Base-by-base conservation (phyloP, 1,140 invertebrate species). In the Homalodisca vitripennis region DNA sequence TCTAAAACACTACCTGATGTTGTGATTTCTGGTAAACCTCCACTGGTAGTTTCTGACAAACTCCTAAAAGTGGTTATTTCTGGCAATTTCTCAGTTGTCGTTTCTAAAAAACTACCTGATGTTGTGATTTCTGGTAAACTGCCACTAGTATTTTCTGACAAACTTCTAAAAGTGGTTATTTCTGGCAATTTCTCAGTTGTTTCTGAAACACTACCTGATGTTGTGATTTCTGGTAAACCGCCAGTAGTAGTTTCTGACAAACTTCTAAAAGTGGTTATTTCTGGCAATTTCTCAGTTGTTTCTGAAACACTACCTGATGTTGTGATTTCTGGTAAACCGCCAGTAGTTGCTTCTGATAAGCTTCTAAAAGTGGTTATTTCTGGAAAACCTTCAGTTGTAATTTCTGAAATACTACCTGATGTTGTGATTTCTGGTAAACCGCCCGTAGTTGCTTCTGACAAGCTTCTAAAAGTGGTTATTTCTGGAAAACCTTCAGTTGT, bases 301-400 rank as follows among this genome's bases (percentile, higher is more conserved):
- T 53, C 48, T 53, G 12, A 53, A 6, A 53, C 3, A 53, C 6
- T 14, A 17, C 48, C 62, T 64, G 62, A 34, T 24, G 62, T 64
- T 34, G 62, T 64, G 14, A 64, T 32, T 64, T 64, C 62, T n/a
- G 62, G 30, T 20, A 46, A 17, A 17, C 17, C 14, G n/a, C n/a
- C 27, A 60, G 13, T 22, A 60, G 48, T 60, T 3, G 66, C 60
- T 55, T 55, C 46, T 55, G n/a, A 3, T 22, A n/a, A 20, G 3
- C 24, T 26, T 24, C 47, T 53, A 63, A 53, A 48, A 32, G 57
- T 46, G 32, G 60, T 29, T 41, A 10, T 29, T 67, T 67, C 41
- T 63, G 68, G 32, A 26, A 60, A 34, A 1, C 47, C 57, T 3
- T 17, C 30, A 60, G 47, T 71, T 72, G 68, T 74, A 69, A 69